Evolutionary conservation across 2,888 invertebrate species (phyloP).

Genomic region (Zygogramma bicolorata): DNA sequence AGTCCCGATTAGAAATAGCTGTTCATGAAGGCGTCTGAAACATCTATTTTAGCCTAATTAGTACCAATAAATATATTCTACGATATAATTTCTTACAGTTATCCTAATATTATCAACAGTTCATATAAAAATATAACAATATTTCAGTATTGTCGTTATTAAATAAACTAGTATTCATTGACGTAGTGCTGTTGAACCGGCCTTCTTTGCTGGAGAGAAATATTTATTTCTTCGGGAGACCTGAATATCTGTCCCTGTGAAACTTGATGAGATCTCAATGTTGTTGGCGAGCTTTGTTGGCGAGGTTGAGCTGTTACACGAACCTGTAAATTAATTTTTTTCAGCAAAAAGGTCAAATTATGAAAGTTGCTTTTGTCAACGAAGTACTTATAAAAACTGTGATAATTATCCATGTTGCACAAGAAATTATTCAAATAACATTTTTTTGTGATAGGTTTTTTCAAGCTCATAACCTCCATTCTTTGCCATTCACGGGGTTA

Average conservation of each 20-base stretch:
- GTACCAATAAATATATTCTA: constrained; percentile 23
- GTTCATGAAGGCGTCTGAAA: too few relatives aligned
- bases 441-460: too few relatives aligned
- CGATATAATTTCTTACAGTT: constrained; percentile 49
- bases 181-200: constrained; percentile 66
- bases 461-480: too few relatives aligned
- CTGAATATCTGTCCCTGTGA: constrained; percentile 80
- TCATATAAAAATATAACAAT: constrained; percentile 11
- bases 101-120: neutral
- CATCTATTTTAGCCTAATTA: neutral
- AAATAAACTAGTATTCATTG: constrained; percentile 28
- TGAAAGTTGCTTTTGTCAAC: too few relatives aligned
- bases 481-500: too few relatives aligned
- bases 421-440: too few relatives aligned
- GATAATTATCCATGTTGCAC: too few relatives aligned
- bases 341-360: neutral
- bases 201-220: constrained; percentile 84
- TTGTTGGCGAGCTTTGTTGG: constrained; percentile 48
- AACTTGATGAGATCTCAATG: constrained; percentile 65
- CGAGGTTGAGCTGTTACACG: constrained; percentile 51
- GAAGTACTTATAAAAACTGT: too few relatives aligned
- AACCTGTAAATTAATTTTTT: constrained; percentile 37
- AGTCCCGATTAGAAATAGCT: too few relatives aligned
- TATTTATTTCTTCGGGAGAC: constrained; percentile 89
- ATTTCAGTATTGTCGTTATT: neutral